Percentiles rank a stretch among this genome's conserved stretches.
phyloP scores from a whole-genome alignment of 2,113 vertebrate species.

The Pyxicephalus adspersus region DNA sequence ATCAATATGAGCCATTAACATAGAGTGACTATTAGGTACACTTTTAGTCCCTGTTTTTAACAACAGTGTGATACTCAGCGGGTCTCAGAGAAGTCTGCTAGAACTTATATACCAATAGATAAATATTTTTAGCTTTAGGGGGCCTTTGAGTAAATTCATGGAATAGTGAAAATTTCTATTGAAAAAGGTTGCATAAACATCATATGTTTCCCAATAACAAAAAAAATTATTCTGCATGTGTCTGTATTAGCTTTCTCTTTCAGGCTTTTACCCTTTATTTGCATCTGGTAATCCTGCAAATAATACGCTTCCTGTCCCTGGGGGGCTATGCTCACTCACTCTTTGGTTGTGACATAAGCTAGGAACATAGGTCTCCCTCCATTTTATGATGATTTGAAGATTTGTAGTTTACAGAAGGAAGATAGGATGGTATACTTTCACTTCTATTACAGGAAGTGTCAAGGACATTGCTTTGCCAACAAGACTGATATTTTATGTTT shows the following conservation, averaged over 20 bases:
- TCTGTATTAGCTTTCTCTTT: background rate
- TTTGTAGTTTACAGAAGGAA: too few species aligned
- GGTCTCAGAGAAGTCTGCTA: background rate
- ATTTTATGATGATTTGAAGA: too few species aligned
- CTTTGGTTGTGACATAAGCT: too few species aligned
- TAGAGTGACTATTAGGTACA: constrained; percentile 1
- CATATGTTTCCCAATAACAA: background rate
- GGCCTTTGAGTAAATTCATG: background rate
- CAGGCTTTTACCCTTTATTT: background rate
- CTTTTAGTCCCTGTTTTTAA: background rate
- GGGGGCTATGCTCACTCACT: background rate
- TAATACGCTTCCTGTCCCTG: background rate
- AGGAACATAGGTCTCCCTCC: too few species aligned
- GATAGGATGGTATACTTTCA: too few species aligned
- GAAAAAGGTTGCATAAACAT: background rate
- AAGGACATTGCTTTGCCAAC: too few species aligned
- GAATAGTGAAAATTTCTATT: background rate
- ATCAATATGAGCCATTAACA: constrained; percentile 19
- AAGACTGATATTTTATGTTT: too few species aligned
- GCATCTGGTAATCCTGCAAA: background rate
- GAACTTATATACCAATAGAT: background rate
- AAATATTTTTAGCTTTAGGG: background rate
- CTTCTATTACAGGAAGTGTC: too few species aligned
- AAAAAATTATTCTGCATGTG: too few species aligned
- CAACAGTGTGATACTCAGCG: background rate